Evolutionary conservation across 2,888 invertebrate genomes (phyloP).

Genomic region (Crematogaster levior): DNA sequence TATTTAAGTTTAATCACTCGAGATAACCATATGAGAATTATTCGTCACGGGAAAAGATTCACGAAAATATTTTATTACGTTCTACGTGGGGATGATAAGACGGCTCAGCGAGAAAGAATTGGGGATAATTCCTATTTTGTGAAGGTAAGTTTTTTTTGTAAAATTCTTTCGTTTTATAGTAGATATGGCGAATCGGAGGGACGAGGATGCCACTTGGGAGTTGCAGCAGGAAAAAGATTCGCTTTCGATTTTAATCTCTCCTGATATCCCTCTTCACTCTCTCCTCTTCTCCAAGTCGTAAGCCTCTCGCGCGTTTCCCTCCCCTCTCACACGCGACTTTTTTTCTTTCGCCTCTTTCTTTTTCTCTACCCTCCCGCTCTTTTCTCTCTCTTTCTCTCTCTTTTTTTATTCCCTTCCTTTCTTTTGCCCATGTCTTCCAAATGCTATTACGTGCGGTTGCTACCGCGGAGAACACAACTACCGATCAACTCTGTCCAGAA

Average conservation of each 20-base stretch:
- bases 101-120: background rate
- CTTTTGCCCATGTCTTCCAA: slow-evolving; percentile 61
- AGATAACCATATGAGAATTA: background rate
- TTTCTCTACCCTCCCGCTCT: slow-evolving; percentile 39
- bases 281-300: slow-evolving; percentile 51
- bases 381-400: slow-evolving; percentile 22
- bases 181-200: slow-evolving; percentile 25
- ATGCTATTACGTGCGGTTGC: slow-evolving; percentile 79
- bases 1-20: slow-evolving; percentile 10
- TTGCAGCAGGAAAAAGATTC: slow-evolving; percentile 69
- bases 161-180: background rate
- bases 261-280: slow-evolving; percentile 59
- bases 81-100: background rate
- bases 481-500: slow-evolving; percentile 70
- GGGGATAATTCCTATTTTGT: background rate
- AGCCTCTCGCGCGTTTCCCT: slow-evolving; percentile 51
- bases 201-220: slow-evolving; percentile 60
- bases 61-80: background rate
- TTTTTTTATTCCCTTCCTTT: slow-evolving; percentile 1
- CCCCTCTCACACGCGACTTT: slow-evolving; percentile 38
- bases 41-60: background rate
- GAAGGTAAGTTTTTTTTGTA: background rate
- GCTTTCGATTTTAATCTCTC: slow-evolving; percentile 76
- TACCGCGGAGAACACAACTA: slow-evolving; percentile 79
- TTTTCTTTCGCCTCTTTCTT: slow-evolving; percentile 6